Base-by-base conservation (phyloP, 35 echinoderm and acorn worm species). In the Diadema setosum region DNA sequence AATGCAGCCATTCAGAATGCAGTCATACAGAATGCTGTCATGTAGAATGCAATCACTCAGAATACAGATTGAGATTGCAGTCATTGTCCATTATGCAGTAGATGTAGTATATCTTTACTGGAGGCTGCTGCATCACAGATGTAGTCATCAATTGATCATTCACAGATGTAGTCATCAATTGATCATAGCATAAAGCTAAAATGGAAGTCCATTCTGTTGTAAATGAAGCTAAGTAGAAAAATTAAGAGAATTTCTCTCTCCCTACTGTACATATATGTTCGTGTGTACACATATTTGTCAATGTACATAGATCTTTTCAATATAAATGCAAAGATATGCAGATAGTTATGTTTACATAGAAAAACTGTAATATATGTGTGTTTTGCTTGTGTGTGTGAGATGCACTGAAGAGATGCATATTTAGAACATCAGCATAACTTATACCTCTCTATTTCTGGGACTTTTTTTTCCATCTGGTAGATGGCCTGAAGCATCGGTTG, bases 401-500 rank as follows among this genome's bases (percentile, higher is more conserved):
- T 33, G 26, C 3, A 12, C 20, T 33, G 26, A 73, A 30, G 12
- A 25, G 67, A 73, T 39, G n/a, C 31, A 3, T 17, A 73, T 73
- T 73, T 73, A 52, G 67, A 67, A 31, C 31, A 31, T 67, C 1
- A 23, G 25, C 25, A 18, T 67, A 9, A 67, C 12, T 0, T 23
- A 12, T 12, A 67, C 31, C 12, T 23, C 29, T 1, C 12, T 1
- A 67, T 67, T 11, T 24, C 11, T 67, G 20, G 49, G 21, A 55
- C 14, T 31, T 73, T 85, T 58, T 69, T 23, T 70, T 46, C 45
- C 5, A 58, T 16, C 16, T 76, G 80, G 6, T 48, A 96, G 94
- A 40, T 96, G 94, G 94, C 84, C 75, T 48, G 94, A 91, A 86
- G 94, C 94, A 39, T 64, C 92, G 41, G 86, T 96, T 1, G 82